phyloP scores from a whole-genome alignment of 1,140 invertebrate genomes.

The Sipha flava region DNA sequence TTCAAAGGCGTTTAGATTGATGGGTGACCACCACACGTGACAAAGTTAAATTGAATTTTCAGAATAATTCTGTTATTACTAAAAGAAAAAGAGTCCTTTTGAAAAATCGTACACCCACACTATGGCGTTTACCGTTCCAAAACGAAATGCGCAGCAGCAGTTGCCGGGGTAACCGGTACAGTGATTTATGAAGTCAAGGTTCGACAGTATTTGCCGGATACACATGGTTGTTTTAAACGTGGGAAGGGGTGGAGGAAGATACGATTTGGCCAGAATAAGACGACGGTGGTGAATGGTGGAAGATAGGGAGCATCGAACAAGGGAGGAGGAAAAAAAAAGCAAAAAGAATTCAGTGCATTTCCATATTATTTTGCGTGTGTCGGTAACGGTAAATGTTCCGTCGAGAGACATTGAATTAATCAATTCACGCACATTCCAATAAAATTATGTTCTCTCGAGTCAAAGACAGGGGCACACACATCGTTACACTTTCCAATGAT shows the following conservation, averaged over 20 bases:
- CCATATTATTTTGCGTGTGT: not conserved
- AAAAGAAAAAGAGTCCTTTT: not conserved
- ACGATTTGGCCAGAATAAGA: not conserved
- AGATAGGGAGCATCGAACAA: not conserved
- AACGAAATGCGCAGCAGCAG: not conserved
- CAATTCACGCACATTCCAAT: not conserved
- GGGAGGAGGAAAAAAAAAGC: not conserved
- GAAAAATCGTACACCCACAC: not conserved
- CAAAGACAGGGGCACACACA: not conserved
- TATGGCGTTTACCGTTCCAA: not conserved
- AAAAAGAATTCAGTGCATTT: constrained; percentile 16
- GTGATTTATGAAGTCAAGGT: constrained; percentile 15
- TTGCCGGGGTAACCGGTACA: not conserved
- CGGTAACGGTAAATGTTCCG: not conserved
- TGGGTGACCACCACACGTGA: not conserved
- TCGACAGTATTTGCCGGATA: constrained; percentile 1
- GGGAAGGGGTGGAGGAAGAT: no score
- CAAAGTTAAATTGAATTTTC: constrained; percentile 1
- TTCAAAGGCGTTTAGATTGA: not conserved
- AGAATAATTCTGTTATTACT: constrained; percentile 19
- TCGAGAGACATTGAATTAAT: not conserved
- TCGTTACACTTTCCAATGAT: not conserved
- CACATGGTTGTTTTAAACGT: constrained; percentile 12
- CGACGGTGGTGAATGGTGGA: not conserved
- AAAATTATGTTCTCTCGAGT: not conserved